Conservation (phyloP, 30 jellyfish, hydroid and myxozoan species). For the Mastigias papua region DNA sequence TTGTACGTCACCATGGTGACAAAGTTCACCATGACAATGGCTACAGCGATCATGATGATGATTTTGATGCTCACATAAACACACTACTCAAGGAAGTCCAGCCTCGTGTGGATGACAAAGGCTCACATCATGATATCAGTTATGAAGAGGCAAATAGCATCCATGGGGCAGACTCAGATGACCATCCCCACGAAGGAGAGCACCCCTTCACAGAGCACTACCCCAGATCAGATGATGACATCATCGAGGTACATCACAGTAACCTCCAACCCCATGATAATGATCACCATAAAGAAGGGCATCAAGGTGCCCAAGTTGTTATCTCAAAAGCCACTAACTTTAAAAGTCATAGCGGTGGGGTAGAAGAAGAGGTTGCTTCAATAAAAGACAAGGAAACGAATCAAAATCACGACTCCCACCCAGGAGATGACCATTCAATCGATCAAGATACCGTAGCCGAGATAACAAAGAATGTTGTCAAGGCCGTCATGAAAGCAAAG, state of each 20-base stretch:
- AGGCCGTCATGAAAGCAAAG: conserved; percentile 55
- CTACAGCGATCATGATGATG: conserved; percentile 14
- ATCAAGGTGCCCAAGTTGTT: conserved; percentile 5
- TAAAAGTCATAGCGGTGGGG: conserved; percentile 44
- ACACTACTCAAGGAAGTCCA: conserved; percentile 14
- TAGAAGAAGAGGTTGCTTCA: conserved; percentile 19
- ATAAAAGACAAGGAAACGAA: conserved; percentile 5
- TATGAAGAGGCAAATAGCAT: conserved; percentile 50
- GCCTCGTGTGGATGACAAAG: conserved; percentile 12
- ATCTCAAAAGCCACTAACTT: conserved; percentile 21
- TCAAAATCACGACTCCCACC: conserved; percentile 2
- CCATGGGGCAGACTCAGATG: conserved; percentile 13
- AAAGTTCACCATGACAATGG: not conserved
- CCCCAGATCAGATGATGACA: conserved; percentile 9
- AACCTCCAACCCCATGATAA: conserved; percentile 15
- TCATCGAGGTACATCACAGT: not conserved
- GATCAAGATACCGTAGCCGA: conserved; percentile 64
- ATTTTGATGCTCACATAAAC: not conserved
- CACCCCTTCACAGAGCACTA: conserved; percentile 51
- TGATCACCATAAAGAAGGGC: not conserved
- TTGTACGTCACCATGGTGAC: not conserved
- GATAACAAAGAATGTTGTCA: conserved; percentile 65
- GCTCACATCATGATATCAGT: conserved; percentile 1
- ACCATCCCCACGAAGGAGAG: conserved; percentile 37
- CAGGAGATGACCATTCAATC: conserved; percentile 3